Conservation (phyloP, 2,113 vertebrate species). For the Datnioides undecimradiatus region DNA sequence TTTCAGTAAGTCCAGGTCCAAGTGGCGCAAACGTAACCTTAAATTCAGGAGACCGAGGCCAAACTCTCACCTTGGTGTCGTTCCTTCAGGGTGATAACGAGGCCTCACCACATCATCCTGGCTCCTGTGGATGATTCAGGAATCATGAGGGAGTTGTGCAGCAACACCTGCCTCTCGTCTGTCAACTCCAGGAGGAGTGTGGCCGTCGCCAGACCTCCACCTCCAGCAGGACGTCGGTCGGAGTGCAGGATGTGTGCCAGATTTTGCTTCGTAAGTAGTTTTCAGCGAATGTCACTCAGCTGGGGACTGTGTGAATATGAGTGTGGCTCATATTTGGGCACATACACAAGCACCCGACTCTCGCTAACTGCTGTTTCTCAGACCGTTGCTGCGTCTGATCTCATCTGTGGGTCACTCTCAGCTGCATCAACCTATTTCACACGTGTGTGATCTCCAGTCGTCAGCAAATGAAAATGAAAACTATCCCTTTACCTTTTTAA, state of each 20-base stretch:
- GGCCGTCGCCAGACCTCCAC: not conserved
- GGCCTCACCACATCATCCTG: conserved; percentile 55
- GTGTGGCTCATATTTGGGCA: too few relatives aligned
- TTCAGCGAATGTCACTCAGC: too few relatives aligned
- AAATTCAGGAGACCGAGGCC: not conserved
- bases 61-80: not conserved
- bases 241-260: conserved; percentile 52
- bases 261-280: conserved; percentile 32
- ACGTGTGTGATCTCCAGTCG: too few relatives aligned
- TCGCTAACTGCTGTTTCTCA: too few relatives aligned
- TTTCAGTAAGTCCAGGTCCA: conserved; percentile 49
- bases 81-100: conserved; percentile 25
- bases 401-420: too few relatives aligned
- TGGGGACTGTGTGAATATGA: too few relatives aligned
- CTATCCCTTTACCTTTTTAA: too few relatives aligned
- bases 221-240: not conserved
- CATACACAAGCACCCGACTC: too few relatives aligned
- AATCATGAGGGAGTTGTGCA: conserved; percentile 56
- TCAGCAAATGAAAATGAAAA: too few relatives aligned
- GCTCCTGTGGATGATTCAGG: conserved; percentile 58
- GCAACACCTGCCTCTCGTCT: conserved; percentile 43
- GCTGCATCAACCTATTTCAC: too few relatives aligned
- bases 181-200: conserved; percentile 35
- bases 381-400: too few relatives aligned
- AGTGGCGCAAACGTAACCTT: not conserved